A percentile compares a stretch with the other conserved stretches of the same genome.
Evolutionary conservation across 2,888 invertebrate species (phyloP).

Genomic region (Barypeithes pellucidus): DNA sequence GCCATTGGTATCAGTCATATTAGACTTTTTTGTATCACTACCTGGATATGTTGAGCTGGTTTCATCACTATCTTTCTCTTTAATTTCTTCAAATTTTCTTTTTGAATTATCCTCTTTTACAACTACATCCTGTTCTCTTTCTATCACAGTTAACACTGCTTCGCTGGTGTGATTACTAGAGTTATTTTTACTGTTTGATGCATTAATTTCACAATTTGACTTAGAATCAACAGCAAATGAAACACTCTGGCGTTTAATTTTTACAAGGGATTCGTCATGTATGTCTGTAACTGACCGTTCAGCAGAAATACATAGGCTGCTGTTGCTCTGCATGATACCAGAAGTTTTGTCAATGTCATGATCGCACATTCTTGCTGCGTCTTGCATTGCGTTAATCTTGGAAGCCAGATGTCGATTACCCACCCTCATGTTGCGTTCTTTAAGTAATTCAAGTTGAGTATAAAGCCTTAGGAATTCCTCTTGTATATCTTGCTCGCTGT

Average conservation of each 20-base stretch:
- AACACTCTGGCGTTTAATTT: slow-evolving; percentile 68
- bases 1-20: slow-evolving; percentile 64
- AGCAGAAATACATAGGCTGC: slow-evolving; percentile 52
- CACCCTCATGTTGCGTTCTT: slow-evolving; percentile 83
- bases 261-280: slow-evolving; percentile 58
- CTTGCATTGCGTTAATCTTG: slow-evolving; percentile 87
- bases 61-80: slow-evolving; percentile 56
- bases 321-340: slow-evolving; percentile 56
- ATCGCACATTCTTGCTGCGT: slow-evolving; percentile 79
- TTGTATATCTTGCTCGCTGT: slow-evolving; percentile 74
- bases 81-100: slow-evolving; percentile 25
- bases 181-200: slow-evolving; percentile 37
- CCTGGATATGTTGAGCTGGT: slow-evolving; percentile 56
- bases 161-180: slow-evolving; percentile 17
- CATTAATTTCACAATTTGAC: slow-evolving; percentile 34
- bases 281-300: slow-evolving; percentile 48
- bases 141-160: slow-evolving; percentile 7
- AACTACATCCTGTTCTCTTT: slow-evolving; percentile 24
- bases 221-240: slow-evolving; percentile 70
- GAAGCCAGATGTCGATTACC: slow-evolving; percentile 83
- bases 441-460: slow-evolving; percentile 85
- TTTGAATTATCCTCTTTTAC: slow-evolving; percentile 25
- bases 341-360: slow-evolving; percentile 62
- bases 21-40: slow-evolving; percentile 56
- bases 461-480: slow-evolving; percentile 88